Evolutionary conservation across 2,797 vertebrate species (phyloP).

Genomic region (Danio aesculapii): DNA sequence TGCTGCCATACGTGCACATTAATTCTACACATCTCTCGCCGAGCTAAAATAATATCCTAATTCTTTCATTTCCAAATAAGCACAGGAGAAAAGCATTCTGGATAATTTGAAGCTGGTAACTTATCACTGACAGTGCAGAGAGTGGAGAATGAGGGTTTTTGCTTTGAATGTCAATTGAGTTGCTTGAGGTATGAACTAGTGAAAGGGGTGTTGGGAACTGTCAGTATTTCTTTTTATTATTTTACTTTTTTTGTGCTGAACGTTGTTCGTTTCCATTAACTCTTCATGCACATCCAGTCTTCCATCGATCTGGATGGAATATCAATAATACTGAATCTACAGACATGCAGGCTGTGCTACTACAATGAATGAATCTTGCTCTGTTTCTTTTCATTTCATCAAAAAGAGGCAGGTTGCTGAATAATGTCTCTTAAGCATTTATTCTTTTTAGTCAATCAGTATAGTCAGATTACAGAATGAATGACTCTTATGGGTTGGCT

Average conservation of each 20-base stretch:
- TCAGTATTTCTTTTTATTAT: neutral
- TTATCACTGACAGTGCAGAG: constrained; percentile 29
- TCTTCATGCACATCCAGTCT: neutral
- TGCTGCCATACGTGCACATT: constrained; percentile 36
- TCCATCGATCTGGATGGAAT: neutral
- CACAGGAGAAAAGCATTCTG: constrained; percentile 11
- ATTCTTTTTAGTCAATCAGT: neutral
- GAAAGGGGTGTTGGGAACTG: neutral
- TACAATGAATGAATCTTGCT: neutral
- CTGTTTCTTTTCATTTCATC: neutral
- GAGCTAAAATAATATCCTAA: constrained; percentile 29
- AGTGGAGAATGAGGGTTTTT: constrained; percentile 2
- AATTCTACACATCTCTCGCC: constrained; percentile 18
- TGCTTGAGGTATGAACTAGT: neutral
- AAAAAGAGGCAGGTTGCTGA: neutral
- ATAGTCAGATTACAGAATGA: neutral
- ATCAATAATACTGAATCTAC: neutral
- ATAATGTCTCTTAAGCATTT: too few species aligned
- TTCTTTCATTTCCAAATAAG: constrained; percentile 17
- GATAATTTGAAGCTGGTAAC: neutral
- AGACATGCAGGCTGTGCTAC: neutral
- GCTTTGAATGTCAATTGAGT: neutral
- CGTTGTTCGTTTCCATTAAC: neutral
- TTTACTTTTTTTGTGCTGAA: neutral
- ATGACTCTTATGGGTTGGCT: too few species aligned